Percentiles rank a stretch among this genome's conserved stretches.
Conservation (phyloP, 2,797 vertebrate genomes). For the Merluccius polli region DNA sequence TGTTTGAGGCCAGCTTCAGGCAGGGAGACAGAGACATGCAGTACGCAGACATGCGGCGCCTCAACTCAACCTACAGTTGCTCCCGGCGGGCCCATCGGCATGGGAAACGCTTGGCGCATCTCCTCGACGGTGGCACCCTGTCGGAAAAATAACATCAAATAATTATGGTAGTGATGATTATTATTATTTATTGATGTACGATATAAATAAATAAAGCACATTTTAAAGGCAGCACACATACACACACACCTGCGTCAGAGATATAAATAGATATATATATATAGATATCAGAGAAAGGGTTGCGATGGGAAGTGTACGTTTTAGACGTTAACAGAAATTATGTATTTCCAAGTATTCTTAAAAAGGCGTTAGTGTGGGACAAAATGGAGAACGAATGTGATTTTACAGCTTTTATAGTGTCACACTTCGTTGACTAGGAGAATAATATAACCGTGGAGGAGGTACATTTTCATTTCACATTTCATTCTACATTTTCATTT, state of each 20-base stretch:
- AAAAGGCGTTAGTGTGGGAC: neutral
- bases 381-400: too few relatives aligned
- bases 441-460: too few relatives aligned
- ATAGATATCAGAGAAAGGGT: neutral
- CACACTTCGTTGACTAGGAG: neutral
- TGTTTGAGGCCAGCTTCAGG: conserved; percentile 7
- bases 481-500: too few relatives aligned
- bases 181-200: neutral
- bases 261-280: neutral
- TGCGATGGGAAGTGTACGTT: neutral
- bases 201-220: neutral
- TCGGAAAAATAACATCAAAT: neutral
- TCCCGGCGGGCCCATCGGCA: conserved; percentile 76
- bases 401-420: neutral
- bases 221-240: neutral
- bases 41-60: neutral
- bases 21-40: conserved; percentile 12
- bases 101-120: conserved; percentile 66
- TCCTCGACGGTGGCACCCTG: conserved; percentile 69
- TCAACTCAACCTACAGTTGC: conserved; percentile 59
- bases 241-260: neutral
- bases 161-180: neutral
- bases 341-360: neutral
- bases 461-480: too few relatives aligned
- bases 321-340: neutral